Evolutionary conservation across 1,140 invertebrate genomes (phyloP).

Genomic region (Leptinotarsa undecemlineata): DNA sequence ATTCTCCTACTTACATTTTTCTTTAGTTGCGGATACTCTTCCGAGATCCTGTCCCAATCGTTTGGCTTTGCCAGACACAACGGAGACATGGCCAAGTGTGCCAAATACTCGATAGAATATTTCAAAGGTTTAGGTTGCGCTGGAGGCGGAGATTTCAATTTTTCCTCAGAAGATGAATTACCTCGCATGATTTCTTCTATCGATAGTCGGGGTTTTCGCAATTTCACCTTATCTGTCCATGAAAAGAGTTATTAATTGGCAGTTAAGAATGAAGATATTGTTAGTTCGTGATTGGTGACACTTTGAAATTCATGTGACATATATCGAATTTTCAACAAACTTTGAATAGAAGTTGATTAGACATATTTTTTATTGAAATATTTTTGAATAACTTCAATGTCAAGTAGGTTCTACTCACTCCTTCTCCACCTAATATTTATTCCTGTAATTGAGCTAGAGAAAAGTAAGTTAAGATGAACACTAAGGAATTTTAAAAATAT

Average conservation of each 20-base stretch:
- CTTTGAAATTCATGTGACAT: too few species aligned
- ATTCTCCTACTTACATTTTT: constrained; percentile 57
- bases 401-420: too few species aligned
- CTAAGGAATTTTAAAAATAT: too few species aligned
- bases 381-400: too few species aligned
- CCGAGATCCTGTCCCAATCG: constrained; percentile 61
- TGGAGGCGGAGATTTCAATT: constrained; percentile 27
- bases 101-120: constrained; percentile 61
- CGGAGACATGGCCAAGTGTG: constrained; percentile 60
- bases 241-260: neutral
- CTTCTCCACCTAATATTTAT: too few species aligned
- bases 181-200: constrained; percentile 49
- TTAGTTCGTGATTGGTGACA: too few species aligned
- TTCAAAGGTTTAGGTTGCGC: constrained; percentile 27
- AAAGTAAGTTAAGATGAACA: too few species aligned
- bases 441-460: too few species aligned
- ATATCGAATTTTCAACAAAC: too few species aligned
- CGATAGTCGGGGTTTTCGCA: constrained; percentile 48
- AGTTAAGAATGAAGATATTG: neutral
- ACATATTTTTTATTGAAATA: too few species aligned
- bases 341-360: too few species aligned
- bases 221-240: constrained; percentile 27
- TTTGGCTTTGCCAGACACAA: constrained; percentile 58
- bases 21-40: constrained; percentile 59
- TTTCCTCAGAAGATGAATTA: constrained; percentile 34